Evolutionary conservation across 2,888 invertebrate species (phyloP), one percentile per base, ranked within the genome.

Genomic region (Peribatodes rhomboidaria): DNA sequence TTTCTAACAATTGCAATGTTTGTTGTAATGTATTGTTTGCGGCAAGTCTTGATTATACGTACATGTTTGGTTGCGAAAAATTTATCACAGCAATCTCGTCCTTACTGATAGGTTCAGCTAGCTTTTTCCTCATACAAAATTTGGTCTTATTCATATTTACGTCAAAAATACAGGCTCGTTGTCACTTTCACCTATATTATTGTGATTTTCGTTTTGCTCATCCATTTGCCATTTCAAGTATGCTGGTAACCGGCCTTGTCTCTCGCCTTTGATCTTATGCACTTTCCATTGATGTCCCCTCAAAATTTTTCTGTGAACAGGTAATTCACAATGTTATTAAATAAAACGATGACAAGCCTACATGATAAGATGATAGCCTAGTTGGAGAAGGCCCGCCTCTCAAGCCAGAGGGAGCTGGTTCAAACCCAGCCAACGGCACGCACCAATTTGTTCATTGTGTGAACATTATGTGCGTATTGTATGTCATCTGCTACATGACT

Each of bases 211-310:
- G 37, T 76, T 77, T 47, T 76, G 71, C 14, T 77, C 79, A 2
- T 75, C 80, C 50, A 74, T 70, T 75, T 88, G 88, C 62, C 84
- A 88, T 70, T 88, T 88, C 59, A 93, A 76, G 67, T 93, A 93
- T 0, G 91, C 82, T 0, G 92, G 92, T 2, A 90, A 61, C 1
- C 92, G 84, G 1, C 92, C 92, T 50, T 87, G 87, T 61, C 88
- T 78, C 58, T 89, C 90, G 0, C 88, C 85, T 81, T 89, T 91
- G 35, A 93, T 86, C 74, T 92, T 92, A 71, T 92, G 92, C 56
- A 92, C 85, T 70, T 92, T 93, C 81, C 78, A 85, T 66, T 85
- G 81, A 68, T 93, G 92, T 0, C 91, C 92, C 81, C 89, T 89
- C 62, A 93, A 76, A 75, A 92, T 92, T 86, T 93, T 92, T 69